These are phyloP conservation scores for Apus apus DNA, from an alignment of 2,113 vertebrate species.

Conservation along the genomic window DNA sequence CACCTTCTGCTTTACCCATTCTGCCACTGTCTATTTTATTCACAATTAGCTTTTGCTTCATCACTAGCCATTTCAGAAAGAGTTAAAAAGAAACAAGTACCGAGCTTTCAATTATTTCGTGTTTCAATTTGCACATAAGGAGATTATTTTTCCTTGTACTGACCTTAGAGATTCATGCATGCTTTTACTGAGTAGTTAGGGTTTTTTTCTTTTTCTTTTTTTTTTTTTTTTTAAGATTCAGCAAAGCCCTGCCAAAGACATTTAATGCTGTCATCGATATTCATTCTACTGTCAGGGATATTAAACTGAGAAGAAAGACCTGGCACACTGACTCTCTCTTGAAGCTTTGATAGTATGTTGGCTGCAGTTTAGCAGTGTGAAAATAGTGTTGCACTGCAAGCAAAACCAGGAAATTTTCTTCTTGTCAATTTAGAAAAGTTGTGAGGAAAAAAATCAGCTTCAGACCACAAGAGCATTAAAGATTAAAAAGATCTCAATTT, in stretches of 20 bases:
- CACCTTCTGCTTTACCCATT: not conserved
- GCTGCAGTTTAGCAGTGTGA: slow-evolving; percentile 5
- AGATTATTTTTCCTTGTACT: not conserved
- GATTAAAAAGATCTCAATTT: not conserved
- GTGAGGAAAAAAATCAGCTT: not conserved
- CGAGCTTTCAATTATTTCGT: slow-evolving; percentile 1
- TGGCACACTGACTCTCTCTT: slow-evolving; percentile 24
- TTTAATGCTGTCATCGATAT: slow-evolving; percentile 53
- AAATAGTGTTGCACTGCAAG: slow-evolving; percentile 47
- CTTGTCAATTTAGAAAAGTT: slow-evolving; percentile 20
- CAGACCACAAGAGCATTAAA: not conserved
- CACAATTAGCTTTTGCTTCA: not conserved
- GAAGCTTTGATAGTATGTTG: slow-evolving; percentile 48
- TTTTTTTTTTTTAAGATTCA: not conserved
- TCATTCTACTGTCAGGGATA: slow-evolving; percentile 15
- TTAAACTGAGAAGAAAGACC: slow-evolving; percentile 44
- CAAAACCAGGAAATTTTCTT: slow-evolving; percentile 3
- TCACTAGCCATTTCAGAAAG: not conserved
- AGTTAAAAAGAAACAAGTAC: not conserved
- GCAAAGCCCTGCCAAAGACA: slow-evolving; percentile 16
- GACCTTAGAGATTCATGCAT: not conserved
- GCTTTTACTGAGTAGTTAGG: not conserved
- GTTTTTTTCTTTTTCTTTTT: not conserved
- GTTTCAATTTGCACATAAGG: not conserved
- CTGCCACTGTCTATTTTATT: not conserved